A percentile compares a stretch with the other conserved stretches of the same genome.
Evolutionary conservation across 2,113 vertebrate genomes (phyloP).

Genomic region (Macroglossus sobrinus): DNA sequence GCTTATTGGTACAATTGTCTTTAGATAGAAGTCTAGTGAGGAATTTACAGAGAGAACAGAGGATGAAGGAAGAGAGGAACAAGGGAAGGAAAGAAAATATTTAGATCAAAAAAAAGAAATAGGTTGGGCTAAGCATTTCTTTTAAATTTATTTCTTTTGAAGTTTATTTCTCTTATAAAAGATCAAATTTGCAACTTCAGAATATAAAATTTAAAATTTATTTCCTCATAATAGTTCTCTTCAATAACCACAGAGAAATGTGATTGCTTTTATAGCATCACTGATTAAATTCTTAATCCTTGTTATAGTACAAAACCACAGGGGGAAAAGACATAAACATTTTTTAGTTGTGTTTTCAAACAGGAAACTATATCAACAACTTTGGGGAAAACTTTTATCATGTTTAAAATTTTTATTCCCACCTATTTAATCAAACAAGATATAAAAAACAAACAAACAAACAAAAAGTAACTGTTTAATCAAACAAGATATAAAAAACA

Average conservation of each 20-base stretch:
- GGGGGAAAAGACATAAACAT: not conserved
- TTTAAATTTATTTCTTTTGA: not conserved
- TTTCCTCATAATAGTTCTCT: not conserved
- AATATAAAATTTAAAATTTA: not conserved
- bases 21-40: constrained; percentile 37
- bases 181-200: not conserved
- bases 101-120: not conserved
- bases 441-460: not conserved
- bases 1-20: constrained; percentile 18
- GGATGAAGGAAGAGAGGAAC: not conserved
- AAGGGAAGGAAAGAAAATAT: not conserved
- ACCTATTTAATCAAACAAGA: not conserved
- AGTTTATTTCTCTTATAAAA: not conserved
- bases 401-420: not conserved
- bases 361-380: not conserved
- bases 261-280: not conserved
- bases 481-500: not conserved
- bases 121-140: not conserved
- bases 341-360: not conserved
- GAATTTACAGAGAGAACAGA: not conserved
- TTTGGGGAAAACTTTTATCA: not conserved
- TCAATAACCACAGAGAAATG: not conserved
- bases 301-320: not conserved
- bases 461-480: not conserved
- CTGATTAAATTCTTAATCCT: not conserved